Evolutionary conservation across 2,113 vertebrate species (phyloP).

Genomic region (Xiphias gladius): DNA sequence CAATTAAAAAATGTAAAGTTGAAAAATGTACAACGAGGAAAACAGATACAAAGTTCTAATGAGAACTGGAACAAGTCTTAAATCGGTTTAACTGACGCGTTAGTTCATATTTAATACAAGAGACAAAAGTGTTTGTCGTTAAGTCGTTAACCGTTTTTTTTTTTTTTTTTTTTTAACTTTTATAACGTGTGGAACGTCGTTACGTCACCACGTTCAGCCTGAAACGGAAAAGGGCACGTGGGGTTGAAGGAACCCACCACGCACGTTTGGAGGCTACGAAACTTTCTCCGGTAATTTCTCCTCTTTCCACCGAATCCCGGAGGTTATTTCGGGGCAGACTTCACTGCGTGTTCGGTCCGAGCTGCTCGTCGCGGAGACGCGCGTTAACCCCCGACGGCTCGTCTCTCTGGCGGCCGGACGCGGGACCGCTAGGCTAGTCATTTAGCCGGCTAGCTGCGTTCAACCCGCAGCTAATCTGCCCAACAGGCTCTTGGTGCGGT

Average conservation of each 20-base stretch:
- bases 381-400: not conserved
- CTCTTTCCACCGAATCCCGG: accelerated
- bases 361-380: too few relatives aligned
- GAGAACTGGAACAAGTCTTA: too few relatives aligned
- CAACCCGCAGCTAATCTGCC: not conserved
- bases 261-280: conserved; percentile 21
- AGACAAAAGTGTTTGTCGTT: too few relatives aligned
- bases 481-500: accelerated
- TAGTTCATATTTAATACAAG: too few relatives aligned
- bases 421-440: not conserved
- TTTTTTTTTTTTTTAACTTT: too few relatives aligned
- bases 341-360: accelerated
- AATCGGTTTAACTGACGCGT: too few relatives aligned
- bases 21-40: too few relatives aligned
- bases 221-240: conserved; percentile 80
- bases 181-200: not conserved
- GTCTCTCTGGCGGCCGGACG: too few relatives aligned
- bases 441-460: not conserved
- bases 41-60: too few relatives aligned
- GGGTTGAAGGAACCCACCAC: not conserved
- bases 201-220: conserved; percentile 68
- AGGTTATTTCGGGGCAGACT: accelerated
- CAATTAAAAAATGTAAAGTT: too few relatives aligned
- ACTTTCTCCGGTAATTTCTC: conserved; percentile 14
- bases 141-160: too few relatives aligned